Percentiles rank a stretch among this genome's conserved stretches.
Conservation (phyloP, 2,888 invertebrate genomes). For the Trachelus tabidus region DNA sequence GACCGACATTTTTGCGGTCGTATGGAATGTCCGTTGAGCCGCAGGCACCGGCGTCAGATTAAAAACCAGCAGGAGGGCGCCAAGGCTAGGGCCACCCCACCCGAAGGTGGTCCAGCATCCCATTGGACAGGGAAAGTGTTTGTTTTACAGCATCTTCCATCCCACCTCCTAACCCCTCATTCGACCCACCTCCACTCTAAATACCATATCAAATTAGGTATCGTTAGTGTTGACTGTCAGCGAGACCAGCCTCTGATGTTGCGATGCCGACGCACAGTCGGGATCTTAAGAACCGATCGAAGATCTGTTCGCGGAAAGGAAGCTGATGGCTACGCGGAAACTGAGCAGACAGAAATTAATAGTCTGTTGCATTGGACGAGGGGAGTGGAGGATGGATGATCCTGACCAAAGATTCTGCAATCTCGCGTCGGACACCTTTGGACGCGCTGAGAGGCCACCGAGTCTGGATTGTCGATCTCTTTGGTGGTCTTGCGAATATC, state of each 20-base stretch:
- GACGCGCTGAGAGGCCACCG: background rate
- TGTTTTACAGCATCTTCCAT: background rate
- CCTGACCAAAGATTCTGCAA: background rate
- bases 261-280: background rate
- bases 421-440: background rate
- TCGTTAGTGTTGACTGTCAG: background rate
- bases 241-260: background rate
- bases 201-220: background rate
- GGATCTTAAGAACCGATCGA: background rate
- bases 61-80: conserved; percentile 30
- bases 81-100: background rate
- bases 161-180: background rate
- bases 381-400: background rate
- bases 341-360: background rate
- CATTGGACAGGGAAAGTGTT: background rate
- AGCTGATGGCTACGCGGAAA: background rate
- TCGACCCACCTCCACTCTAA: background rate
- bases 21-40: conserved; percentile 34
- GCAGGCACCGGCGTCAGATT: conserved; percentile 32
- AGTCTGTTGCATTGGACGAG: background rate
- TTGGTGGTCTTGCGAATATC: background rate
- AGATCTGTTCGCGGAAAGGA: background rate
- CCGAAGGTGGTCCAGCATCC: background rate
- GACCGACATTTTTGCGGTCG: conserved; percentile 51
- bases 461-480: background rate